Conservation (phyloP, 1,140 invertebrate species). For the Aphelinus certus region DNA sequence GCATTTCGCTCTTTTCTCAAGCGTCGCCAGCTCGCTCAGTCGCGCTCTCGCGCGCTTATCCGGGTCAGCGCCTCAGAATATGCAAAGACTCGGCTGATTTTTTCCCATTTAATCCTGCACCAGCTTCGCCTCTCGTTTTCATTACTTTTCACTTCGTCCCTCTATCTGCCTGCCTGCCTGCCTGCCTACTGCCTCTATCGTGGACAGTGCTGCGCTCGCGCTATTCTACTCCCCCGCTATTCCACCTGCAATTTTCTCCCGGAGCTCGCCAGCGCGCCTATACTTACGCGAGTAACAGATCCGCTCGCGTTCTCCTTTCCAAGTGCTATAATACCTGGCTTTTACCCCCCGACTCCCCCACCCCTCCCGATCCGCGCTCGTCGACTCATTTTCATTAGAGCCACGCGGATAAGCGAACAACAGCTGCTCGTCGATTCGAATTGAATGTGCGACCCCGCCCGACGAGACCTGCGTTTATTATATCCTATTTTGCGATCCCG, state of each 20-base stretch:
- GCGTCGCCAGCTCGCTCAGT: not conserved
- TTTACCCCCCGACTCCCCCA: too few species aligned
- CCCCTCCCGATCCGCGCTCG: too few species aligned
- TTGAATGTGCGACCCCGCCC: too few species aligned
- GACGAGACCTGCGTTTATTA: too few species aligned
- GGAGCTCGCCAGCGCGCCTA: not conserved
- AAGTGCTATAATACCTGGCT: too few species aligned
- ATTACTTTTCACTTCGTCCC: constrained; percentile 17
- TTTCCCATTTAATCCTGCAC: constrained; percentile 17
- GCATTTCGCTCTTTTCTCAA: constrained; percentile 1
- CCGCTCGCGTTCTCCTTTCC: too few species aligned
- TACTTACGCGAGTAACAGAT: too few species aligned
- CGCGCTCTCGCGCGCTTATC: constrained; percentile 14
- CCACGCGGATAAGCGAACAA: too few species aligned
- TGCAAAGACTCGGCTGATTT: constrained; percentile 22
- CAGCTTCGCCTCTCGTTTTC: constrained; percentile 11
- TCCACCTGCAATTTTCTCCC: not conserved
- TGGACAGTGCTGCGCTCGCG: not conserved
- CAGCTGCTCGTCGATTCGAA: too few species aligned
- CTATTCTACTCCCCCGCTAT: not conserved
- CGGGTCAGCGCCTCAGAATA: constrained; percentile 25
- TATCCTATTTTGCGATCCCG: too few species aligned
- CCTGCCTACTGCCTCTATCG: not conserved
- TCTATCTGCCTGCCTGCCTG: not conserved
- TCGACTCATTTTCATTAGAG: too few species aligned